Evolutionary conservation across 2,113 vertebrate species (phyloP).

Genomic region (Actenoides lindsayi): DNA sequence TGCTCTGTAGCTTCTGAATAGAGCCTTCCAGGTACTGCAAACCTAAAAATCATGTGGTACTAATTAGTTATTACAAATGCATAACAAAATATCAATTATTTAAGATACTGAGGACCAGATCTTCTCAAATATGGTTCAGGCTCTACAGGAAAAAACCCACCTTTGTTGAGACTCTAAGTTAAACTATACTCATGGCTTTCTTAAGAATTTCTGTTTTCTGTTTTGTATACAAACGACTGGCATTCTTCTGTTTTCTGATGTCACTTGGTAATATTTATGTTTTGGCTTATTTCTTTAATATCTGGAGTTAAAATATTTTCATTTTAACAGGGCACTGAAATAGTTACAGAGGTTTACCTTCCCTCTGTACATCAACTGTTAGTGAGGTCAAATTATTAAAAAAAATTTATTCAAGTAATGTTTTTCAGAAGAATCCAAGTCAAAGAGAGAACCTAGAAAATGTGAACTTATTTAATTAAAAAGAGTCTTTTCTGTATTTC

Average conservation of each 20-base stretch:
- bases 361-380: background rate
- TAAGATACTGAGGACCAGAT: background rate
- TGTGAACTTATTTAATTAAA: background rate
- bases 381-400: rapidly evolving
- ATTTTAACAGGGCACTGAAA: background rate
- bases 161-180: too few relatives aligned
- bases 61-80: background rate
- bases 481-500: background rate
- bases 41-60: background rate
- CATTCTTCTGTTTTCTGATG: background rate
- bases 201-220: background rate
- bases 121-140: background rate
- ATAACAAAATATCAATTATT: background rate
- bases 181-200: background rate
- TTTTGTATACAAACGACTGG: background rate
- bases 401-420: background rate
- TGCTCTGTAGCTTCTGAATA: background rate
- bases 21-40: background rate
- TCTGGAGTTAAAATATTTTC: background rate
- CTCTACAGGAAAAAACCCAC: background rate
- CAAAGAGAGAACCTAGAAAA: background rate
- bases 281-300: background rate
- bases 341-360: background rate
- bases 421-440: background rate
- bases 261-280: background rate